Conservation (phyloP, 2,888 invertebrate genomes). For the Clivina fossor region DNA sequence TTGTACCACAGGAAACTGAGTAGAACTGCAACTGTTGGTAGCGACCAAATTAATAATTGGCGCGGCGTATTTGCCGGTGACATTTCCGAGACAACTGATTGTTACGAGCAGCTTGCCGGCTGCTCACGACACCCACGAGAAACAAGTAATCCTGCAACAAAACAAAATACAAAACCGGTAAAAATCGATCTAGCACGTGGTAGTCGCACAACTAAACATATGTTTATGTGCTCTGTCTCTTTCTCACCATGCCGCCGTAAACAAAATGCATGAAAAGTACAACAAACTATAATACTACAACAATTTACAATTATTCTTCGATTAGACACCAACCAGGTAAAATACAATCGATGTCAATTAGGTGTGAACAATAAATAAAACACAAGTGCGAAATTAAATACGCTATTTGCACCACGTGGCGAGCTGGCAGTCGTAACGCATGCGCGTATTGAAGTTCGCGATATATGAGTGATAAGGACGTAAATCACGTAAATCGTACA, state of each 20-base stretch:
- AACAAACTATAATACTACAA: slow-evolving; percentile 3
- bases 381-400: too few species aligned
- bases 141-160: slow-evolving; percentile 50
- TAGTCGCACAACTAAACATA: slow-evolving; percentile 18
- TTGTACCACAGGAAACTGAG: slow-evolving; percentile 82
- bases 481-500: slow-evolving; percentile 15
- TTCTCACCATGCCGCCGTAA: slow-evolving; percentile 8
- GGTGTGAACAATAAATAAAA: too few species aligned
- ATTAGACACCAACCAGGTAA: too few species aligned
- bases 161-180: slow-evolving; percentile 32
- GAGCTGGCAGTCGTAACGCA: slow-evolving; percentile 2
- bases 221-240: slow-evolving; percentile 7
- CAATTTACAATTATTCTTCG: too few species aligned
- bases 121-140: slow-evolving; percentile 5
- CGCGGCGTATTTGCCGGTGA: slow-evolving; percentile 29
- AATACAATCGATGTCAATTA: too few species aligned
- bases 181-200: slow-evolving; percentile 22
- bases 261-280: not conserved
- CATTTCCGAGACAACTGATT: slow-evolving; percentile 15
- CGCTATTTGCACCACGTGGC: slow-evolving; percentile 24
- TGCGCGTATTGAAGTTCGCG: slow-evolving; percentile 16
- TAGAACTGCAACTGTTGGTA: slow-evolving; percentile 77
- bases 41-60: slow-evolving; percentile 74
- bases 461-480: slow-evolving; percentile 20
- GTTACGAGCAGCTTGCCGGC: slow-evolving; percentile 14